Conservation (phyloP, 1,140 invertebrate genomes). For the Pygmarrhopalites habei region DNA sequence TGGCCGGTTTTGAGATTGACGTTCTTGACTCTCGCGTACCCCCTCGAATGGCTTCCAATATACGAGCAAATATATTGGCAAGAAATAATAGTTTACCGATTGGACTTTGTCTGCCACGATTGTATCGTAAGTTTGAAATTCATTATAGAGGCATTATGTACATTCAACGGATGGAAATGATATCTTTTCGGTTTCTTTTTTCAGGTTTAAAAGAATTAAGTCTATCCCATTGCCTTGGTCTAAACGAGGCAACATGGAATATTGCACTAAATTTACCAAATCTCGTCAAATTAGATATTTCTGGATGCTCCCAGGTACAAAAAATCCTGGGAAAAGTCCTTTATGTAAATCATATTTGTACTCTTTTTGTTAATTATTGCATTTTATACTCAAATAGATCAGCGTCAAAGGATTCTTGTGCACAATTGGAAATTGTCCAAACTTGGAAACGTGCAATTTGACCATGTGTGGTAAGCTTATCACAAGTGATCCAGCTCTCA, state of each 20-base stretch:
- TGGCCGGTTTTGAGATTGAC: slow-evolving; percentile 20
- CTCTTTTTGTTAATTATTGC: not conserved
- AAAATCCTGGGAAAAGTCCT: not conserved
- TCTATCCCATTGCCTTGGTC: slow-evolving; percentile 5
- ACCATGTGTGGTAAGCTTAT: slow-evolving; percentile 14
- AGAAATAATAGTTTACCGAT: slow-evolving; percentile 1
- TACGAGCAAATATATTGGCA: slow-evolving; percentile 1
- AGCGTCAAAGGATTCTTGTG: slow-evolving; percentile 10
- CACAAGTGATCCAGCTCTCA: slow-evolving; percentile 3
- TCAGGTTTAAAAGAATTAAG: slow-evolving; percentile 13
- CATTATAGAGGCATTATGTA: not conserved
- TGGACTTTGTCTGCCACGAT: slow-evolving; percentile 2
- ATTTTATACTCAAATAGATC: slow-evolving; percentile 13
- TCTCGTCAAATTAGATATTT: slow-evolving; percentile 9
- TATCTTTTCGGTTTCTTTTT: not conserved
- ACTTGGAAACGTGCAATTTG: slow-evolving; percentile 12
- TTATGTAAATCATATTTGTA: not conserved
- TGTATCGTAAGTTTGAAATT: not conserved
- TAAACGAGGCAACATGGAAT: slow-evolving; percentile 20
- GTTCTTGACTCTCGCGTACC: slow-evolving; percentile 11
- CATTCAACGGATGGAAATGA: not conserved
- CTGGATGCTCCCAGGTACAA: slow-evolving; percentile 12
- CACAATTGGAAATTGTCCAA: slow-evolving; percentile 5
- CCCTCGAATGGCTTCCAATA: not conserved
- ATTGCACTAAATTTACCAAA: slow-evolving; percentile 11